Evolutionary conservation across 2,888 invertebrate species (phyloP).

Genomic region (Cosmia pyralina): DNA sequence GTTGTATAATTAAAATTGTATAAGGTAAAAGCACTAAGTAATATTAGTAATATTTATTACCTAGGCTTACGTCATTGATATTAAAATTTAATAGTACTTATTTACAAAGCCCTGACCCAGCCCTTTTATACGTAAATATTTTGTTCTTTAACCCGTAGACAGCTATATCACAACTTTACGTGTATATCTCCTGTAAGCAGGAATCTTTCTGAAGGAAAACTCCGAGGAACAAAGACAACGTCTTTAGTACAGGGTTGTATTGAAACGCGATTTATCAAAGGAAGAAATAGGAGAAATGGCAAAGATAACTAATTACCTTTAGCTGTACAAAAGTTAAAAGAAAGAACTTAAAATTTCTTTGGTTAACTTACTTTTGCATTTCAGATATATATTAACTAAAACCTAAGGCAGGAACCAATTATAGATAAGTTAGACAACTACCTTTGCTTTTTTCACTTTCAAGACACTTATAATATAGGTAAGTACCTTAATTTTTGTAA

Average conservation of each 20-base stretch:
- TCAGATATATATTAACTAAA: not conserved
- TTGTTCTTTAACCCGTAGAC: too few relatives aligned
- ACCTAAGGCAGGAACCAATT: not conserved
- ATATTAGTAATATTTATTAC: too few relatives aligned
- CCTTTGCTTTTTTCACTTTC: too few relatives aligned
- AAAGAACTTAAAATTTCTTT: slow-evolving; percentile 21
- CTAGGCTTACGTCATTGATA: too few relatives aligned
- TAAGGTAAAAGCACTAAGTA: too few relatives aligned
- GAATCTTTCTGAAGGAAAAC: not conserved
- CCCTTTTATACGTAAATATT: too few relatives aligned
- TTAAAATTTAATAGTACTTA: too few relatives aligned
- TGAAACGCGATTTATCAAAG: slow-evolving; percentile 6
- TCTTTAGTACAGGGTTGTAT: not conserved
- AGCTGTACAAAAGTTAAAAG: not conserved
- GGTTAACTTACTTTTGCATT: not conserved
- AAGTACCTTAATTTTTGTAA: too few relatives aligned
- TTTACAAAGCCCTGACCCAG: too few relatives aligned
- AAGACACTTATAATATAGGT: too few relatives aligned
- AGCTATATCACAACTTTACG: not conserved
- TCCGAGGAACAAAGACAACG: not conserved
- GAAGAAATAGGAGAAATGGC: not conserved
- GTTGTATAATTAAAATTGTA: too few relatives aligned
- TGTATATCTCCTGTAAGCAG: not conserved
- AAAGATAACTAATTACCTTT: not conserved
- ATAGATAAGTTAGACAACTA: too few relatives aligned